A percentile compares a stretch with the other conserved stretches of the same genome.
These are phyloP conservation scores for Recurvirostra avosetta DNA, from an alignment of 2,113 vertebrate species.

Conservation along the genomic window DNA sequence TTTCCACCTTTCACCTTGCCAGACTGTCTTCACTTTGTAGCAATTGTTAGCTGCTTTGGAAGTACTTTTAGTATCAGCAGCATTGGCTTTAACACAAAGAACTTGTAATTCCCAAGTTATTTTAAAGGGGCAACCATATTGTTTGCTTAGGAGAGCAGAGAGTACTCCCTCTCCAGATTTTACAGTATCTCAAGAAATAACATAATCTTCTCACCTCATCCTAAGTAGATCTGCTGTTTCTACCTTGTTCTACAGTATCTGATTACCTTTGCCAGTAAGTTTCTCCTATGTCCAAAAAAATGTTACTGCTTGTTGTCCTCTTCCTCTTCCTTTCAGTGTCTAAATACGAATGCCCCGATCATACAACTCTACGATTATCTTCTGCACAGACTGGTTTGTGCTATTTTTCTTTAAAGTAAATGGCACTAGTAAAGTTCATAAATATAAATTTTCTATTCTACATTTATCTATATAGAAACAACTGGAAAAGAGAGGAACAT, in stretches of 20 bases:
- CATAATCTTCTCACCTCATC: not conserved
- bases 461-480: not conserved
- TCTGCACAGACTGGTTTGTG: not conserved
- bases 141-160: not conserved
- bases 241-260: not conserved
- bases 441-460: not conserved
- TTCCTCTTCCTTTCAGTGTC: not conserved
- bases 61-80: not conserved
- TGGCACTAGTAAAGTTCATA: not conserved
- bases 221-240: not conserved
- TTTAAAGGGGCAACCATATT: not conserved
- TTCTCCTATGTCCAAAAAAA: not conserved
- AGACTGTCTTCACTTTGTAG: not conserved
- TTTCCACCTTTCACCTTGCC: not conserved
- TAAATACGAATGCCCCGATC: not conserved
- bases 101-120: not conserved
- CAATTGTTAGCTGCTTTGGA: not conserved
- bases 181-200: not conserved
- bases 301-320: not conserved
- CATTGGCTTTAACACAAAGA: not conserved
- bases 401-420: not conserved
- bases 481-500: not conserved
- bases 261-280: not conserved
- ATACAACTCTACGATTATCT: not conserved
- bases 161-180: not conserved